phyloP scores from a whole-genome alignment of 2,113 vertebrate species.

The Bubalus kerabau region DNA sequence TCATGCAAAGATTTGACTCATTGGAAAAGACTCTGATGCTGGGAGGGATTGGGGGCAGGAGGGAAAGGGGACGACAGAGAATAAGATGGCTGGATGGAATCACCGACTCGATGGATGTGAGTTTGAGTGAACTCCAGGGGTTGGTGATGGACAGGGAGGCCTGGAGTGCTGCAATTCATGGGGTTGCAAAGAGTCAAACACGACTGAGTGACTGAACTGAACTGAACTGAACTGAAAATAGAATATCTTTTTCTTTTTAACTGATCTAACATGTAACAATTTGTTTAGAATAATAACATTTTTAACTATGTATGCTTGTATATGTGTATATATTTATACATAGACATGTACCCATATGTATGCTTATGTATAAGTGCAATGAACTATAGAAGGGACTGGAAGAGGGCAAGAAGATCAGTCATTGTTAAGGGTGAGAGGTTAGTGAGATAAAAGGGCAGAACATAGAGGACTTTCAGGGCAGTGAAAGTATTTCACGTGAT shows the following conservation, averaged over 20 bases:
- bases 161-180: too few relatives aligned
- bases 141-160: too few relatives aligned
- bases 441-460: background rate
- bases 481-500: background rate
- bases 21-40: too few relatives aligned
- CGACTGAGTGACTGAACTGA: too few relatives aligned
- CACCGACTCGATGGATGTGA: too few relatives aligned
- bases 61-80: too few relatives aligned
- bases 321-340: background rate
- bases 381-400: background rate
- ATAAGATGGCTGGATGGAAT: too few relatives aligned
- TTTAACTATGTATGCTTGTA: background rate
- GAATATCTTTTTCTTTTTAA: background rate
- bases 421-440: background rate
- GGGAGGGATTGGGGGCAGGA: too few relatives aligned
- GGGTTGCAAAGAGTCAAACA: too few relatives aligned
- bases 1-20: too few relatives aligned
- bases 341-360: background rate
- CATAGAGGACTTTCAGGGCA: background rate
- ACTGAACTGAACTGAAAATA: background rate
- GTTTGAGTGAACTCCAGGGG: too few relatives aligned
- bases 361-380: background rate
- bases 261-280: background rate
- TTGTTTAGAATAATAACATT: background rate
- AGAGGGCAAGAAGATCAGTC: background rate